Evolutionary conservation across 2,888 invertebrate genomes (phyloP).

Genomic region (Elgonia sp.): DNA sequence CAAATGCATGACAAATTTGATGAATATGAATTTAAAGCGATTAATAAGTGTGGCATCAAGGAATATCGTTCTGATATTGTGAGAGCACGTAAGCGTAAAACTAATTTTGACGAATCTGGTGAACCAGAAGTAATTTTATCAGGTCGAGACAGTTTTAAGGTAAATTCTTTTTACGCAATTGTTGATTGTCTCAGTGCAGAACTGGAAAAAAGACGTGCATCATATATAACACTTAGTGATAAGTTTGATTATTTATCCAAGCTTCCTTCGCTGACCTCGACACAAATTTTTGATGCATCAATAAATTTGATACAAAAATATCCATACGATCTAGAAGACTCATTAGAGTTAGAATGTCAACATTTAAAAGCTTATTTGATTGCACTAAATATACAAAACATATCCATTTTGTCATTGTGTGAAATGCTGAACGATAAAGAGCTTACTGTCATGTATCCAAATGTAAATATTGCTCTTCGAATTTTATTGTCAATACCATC

Average conservation of each 20-base stretch:
- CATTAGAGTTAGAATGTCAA: constrained; percentile 47
- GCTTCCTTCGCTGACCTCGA: constrained; percentile 20
- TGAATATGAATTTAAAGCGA: constrained; percentile 51
- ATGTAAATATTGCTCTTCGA: constrained; percentile 62
- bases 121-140: constrained; percentile 18
- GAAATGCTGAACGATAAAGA: constrained; percentile 74
- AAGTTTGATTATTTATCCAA: constrained; percentile 47
- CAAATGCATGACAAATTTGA: constrained; percentile 49
- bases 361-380: constrained; percentile 49
- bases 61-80: constrained; percentile 3
- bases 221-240: constrained; percentile 27
- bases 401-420: constrained; percentile 79
- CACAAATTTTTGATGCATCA: constrained; percentile 43
- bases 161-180: constrained; percentile 45
- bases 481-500: constrained; percentile 61
- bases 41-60: constrained; percentile 1
- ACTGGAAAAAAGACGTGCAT: constrained; percentile 30
- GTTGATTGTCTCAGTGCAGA: constrained; percentile 34
- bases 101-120: constrained; percentile 33
- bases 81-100: neutral
- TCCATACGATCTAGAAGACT: constrained; percentile 43
- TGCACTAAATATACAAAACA: constrained; percentile 81
- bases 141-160: constrained; percentile 13
- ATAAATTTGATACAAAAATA: constrained; percentile 26
- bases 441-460: constrained; percentile 60